A percentile compares a stretch with the other conserved stretches of the same genome.
These are phyloP conservation scores for Melieria omissa DNA, from an alignment of 2,888 invertebrate genomes.

Conservation along the genomic window DNA sequence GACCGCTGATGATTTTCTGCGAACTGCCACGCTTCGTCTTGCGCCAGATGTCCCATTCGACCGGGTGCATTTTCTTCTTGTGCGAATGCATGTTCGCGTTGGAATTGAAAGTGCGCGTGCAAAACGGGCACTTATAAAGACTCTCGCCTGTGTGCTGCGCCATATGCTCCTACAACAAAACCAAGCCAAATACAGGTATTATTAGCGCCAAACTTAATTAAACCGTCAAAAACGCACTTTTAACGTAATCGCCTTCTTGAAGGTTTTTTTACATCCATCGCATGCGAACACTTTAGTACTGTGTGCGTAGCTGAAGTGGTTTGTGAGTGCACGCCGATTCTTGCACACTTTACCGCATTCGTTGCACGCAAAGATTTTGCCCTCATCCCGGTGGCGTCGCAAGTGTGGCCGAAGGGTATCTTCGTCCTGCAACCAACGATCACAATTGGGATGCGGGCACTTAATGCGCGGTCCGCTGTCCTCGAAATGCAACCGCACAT, in stretches of 20 bases:
- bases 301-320: constrained; percentile 64
- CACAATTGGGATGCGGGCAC: constrained; percentile 63
- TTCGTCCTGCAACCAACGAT: constrained; percentile 64
- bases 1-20: constrained; percentile 49
- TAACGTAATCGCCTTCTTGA: constrained; percentile 63
- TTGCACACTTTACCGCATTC: constrained; percentile 62
- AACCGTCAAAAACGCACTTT: constrained; percentile 50
- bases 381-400: constrained; percentile 58
- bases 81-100: constrained; percentile 66
- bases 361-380: constrained; percentile 48
- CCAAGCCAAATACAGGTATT: background rate
- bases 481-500: constrained; percentile 63
- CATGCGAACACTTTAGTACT: constrained; percentile 58
- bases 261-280: constrained; percentile 63
- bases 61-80: constrained; percentile 63
- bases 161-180: constrained; percentile 61
- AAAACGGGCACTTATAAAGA: constrained; percentile 64
- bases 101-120: constrained; percentile 65
- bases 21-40: constrained; percentile 59
- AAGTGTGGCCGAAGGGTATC: constrained; percentile 64
- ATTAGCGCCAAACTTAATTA: too few species aligned
- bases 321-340: constrained; percentile 61
- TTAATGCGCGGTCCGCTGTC: constrained; percentile 63
- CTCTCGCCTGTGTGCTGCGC: constrained; percentile 65
- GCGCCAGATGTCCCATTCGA: constrained; percentile 58